phyloP scores from a whole-genome alignment of 1,140 invertebrate genomes.

The Hylaeus anthracinus region DNA sequence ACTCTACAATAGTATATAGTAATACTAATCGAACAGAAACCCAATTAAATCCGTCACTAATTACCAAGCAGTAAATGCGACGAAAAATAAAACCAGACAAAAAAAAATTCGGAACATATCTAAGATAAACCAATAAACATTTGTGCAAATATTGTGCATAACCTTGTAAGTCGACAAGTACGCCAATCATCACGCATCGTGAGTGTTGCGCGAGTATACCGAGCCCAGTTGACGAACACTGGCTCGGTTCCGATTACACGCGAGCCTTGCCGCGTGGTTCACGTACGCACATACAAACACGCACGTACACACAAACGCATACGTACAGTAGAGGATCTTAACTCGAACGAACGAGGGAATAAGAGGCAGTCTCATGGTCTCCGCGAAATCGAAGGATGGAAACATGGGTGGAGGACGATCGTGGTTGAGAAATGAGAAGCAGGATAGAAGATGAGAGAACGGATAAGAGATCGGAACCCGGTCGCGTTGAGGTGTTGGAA shows the following conservation, averaged over 20 bases:
- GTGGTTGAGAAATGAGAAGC: constrained; percentile 20
- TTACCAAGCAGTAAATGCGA: too few relatives aligned
- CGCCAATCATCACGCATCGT: neutral
- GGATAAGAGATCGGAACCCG: constrained; percentile 54
- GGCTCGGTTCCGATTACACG: neutral
- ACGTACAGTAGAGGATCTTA: neutral
- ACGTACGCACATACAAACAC: too few relatives aligned
- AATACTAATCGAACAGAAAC: too few relatives aligned
- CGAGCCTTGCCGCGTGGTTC: neutral
- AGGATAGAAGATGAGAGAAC: constrained; percentile 49
- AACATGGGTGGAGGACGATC: constrained; percentile 6
- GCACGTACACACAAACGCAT: too few relatives aligned
- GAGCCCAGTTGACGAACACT: constrained; percentile 30
- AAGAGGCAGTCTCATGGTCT: constrained; percentile 24
- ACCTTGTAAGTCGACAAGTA: too few relatives aligned
- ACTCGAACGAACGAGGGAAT: constrained; percentile 28
- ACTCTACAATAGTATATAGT: too few relatives aligned
- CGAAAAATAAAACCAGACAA: too few relatives aligned
- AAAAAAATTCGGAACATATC: too few relatives aligned
- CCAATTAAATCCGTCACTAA: too few relatives aligned
- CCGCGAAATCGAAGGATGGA: constrained; percentile 7
- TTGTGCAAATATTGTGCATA: too few relatives aligned
- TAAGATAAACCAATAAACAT: too few relatives aligned
- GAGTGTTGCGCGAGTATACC: neutral
- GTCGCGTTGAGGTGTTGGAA: constrained; percentile 54